These are phyloP conservation scores for Crocodylus rhombifer DNA, from an alignment of 2,797 vertebrate genomes.

Conservation along the genomic window DNA sequence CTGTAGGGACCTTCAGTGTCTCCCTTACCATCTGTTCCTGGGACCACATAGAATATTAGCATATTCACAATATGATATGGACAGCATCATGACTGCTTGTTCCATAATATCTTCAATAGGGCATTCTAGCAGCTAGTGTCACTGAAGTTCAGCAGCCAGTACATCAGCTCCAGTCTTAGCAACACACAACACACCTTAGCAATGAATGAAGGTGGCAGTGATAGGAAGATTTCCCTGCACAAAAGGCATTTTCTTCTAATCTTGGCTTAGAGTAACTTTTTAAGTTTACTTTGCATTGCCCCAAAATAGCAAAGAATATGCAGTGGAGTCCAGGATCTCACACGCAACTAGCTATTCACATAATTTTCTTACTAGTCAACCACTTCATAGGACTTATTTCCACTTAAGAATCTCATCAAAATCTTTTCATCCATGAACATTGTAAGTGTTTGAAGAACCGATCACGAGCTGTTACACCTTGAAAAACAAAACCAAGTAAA, in stretches of 20 bases:
- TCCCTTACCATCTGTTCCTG: too few species aligned
- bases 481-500: not conserved
- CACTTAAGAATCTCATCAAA: not conserved
- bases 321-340: not conserved
- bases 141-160: too few species aligned
- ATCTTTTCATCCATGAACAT: not conserved
- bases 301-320: not conserved
- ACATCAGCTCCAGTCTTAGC: too few species aligned
- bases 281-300: not conserved
- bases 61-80: too few species aligned
- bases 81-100: too few species aligned
- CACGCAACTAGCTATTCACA: not conserved
- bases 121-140: too few species aligned
- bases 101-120: too few species aligned
- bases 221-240: not conserved
- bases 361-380: not conserved
- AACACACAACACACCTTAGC: too few species aligned
- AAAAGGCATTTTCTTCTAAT: not conserved
- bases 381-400: not conserved
- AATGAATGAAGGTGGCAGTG: too few species aligned
- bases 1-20: too few species aligned
- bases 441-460: not conserved
- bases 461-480: not conserved
- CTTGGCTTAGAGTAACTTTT: not conserved
- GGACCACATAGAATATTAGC: too few species aligned